Evolutionary conservation across 1,140 invertebrate genomes (phyloP).

Genomic region (Zaprionus tsacasi): DNA sequence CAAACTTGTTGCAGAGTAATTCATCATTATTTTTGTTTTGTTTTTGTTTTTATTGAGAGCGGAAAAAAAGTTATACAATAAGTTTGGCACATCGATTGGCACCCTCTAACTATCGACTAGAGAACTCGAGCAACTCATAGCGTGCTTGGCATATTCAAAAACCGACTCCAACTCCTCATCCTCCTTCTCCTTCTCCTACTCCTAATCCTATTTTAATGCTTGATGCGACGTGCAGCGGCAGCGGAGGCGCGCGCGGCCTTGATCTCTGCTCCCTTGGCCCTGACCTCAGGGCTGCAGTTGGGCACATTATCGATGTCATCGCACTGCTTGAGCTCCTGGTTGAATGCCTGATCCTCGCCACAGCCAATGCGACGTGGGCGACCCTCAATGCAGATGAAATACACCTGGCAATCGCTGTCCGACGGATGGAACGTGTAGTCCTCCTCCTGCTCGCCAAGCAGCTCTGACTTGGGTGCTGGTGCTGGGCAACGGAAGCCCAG

Average conservation of each 20-base stretch:
- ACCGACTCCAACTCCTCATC: constrained; percentile 14
- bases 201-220: constrained; percentile 22
- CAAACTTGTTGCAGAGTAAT: constrained; percentile 27
- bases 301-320: constrained; percentile 91
- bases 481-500: constrained; percentile 89
- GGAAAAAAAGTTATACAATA: constrained; percentile 57
- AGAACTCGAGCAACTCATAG: constrained; percentile 71
- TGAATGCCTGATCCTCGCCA: constrained; percentile 91
- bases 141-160: constrained; percentile 40
- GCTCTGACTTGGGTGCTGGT: constrained; percentile 83
- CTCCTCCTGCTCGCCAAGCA: constrained; percentile 78
- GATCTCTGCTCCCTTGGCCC: constrained; percentile 69
- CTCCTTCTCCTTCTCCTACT: neutral
- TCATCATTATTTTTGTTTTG: neutral
- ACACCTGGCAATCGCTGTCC: constrained; percentile 89
- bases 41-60: constrained; percentile 46
- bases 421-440: constrained; percentile 86
- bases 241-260: constrained; percentile 70
- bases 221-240: constrained; percentile 29
- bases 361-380: constrained; percentile 90
- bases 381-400: constrained; percentile 92
- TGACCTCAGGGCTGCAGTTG: constrained; percentile 86
- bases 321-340: constrained; percentile 90
- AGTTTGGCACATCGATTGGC: constrained; percentile 43
- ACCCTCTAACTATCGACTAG: constrained; percentile 76